Evolutionary conservation across 1,140 invertebrate species (phyloP), one percentile per base, ranked within the genome.

Genomic region (Bombus waltoni): DNA sequence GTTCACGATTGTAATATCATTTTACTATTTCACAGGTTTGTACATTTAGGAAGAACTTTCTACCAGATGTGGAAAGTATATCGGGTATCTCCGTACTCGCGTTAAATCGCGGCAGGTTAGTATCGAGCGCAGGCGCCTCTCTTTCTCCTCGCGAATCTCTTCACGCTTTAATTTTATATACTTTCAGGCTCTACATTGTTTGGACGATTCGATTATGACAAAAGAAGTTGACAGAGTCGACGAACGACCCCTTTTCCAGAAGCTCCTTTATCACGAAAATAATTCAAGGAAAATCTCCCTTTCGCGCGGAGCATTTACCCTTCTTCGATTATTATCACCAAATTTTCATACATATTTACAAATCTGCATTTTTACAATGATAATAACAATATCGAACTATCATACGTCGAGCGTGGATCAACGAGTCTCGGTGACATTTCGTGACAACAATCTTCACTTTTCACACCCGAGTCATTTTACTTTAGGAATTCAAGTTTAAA

Each of bases 101-200:
- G 9, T 42, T 13, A 18, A 28, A 32, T 44, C n/a, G 59, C 22
- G 32, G 32, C 11, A 79, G 77, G 77, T 79, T 79, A 79, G n/a
- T 44, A 79, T 65, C 40, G 40, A 79, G 44, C 44, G 42, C 42
- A 79, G 11, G 32, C 32, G 35, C 25, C 2, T 15, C 25, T n/a
- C 1, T 11, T 28, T 44, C 74, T n/a, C 8, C 6, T 44, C 13
- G 9, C 2, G 44, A 44, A 62, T 84, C 8, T 53, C 10, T 22
- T 59, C 25, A 62, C n/a, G 32, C 40, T 25, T 22, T 38, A 53
- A 44, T 25, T 32, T 44, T 66, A 44, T n/a, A 62, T 35, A 76
- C 59, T 83, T 70, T 47, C 44, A 42, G 25, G 9, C 15, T 81
- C 62, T 66, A 4, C 13, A 32, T 42, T 47, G 9, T n/a, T 38